A percentile compares a stretch with the other conserved stretches of the same genome.
Evolutionary conservation across 2,888 invertebrate species (phyloP).

Genomic region (Andrena fulva): DNA sequence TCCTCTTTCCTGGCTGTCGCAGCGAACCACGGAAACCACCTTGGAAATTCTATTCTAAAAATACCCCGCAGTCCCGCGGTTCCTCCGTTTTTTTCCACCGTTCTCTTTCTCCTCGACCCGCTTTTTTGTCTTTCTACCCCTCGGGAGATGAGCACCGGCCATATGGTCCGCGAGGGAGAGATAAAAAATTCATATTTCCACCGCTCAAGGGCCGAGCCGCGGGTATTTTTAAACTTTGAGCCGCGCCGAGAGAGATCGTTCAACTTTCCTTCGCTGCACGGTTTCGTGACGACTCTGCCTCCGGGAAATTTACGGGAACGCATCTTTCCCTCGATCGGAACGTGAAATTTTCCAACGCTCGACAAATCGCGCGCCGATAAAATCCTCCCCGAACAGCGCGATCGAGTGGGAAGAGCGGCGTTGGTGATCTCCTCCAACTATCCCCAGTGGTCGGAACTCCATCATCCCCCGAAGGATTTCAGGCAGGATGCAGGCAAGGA

Average conservation of each 20-base stretch:
- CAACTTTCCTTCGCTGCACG: constrained; percentile 59
- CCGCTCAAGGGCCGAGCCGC: constrained; percentile 75
- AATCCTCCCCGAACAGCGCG: no score
- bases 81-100: constrained; percentile 58
- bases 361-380: no score
- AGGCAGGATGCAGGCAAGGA: background rate
- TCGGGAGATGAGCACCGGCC: constrained; percentile 71
- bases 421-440: no score
- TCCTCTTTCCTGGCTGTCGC: constrained; percentile 58
- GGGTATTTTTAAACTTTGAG: constrained; percentile 67
- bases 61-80: constrained; percentile 61
- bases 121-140: constrained; percentile 71
- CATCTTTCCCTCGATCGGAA: background rate
- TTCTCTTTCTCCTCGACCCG: constrained; percentile 48
- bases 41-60: constrained; percentile 71
- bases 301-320: background rate
- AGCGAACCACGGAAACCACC: constrained; percentile 68
- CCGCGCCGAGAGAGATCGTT: constrained; percentile 58
- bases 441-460: background rate
- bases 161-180: constrained; percentile 73
- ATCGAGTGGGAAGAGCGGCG: no score
- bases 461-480: background rate
- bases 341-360: no score
- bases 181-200: constrained; percentile 81
- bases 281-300: constrained; percentile 39